Evolutionary conservation across 2,888 invertebrate species (phyloP).

Genomic region (Cordilura impudica): DNA sequence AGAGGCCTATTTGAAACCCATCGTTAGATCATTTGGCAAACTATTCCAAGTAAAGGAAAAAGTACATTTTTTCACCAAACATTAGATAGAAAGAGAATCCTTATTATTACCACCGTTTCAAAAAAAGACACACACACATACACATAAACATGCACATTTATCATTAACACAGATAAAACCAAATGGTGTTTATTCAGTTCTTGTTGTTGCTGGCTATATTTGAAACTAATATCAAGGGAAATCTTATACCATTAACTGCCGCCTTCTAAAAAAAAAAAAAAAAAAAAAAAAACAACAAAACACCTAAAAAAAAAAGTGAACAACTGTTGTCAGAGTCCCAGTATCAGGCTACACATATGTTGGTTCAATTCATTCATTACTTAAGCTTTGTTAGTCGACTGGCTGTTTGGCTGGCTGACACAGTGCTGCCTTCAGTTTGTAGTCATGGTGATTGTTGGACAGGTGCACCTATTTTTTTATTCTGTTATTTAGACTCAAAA

Average conservation of each 20-base stretch:
- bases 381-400: conserved; percentile 9
- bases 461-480: conserved; percentile 68
- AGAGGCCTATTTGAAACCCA: too few relatives aligned
- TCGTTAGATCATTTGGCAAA: too few relatives aligned
- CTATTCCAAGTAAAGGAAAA: too few relatives aligned
- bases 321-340: conserved; percentile 52
- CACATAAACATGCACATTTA: conserved; percentile 37
- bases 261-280: conserved; percentile 42
- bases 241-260: conserved; percentile 58
- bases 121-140: background rate
- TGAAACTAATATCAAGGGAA: conserved; percentile 60
- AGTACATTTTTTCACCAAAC: too few relatives aligned
- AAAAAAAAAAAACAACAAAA: conserved; percentile 18
- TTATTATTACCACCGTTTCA: background rate
- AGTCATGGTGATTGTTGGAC: conserved; percentile 74
- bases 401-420: conserved; percentile 28
- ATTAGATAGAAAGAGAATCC: background rate
- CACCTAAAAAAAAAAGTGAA: conserved; percentile 26
- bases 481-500: conserved; percentile 10
- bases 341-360: background rate
- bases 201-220: conserved; percentile 3
- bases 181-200: conserved; percentile 45
- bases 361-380: background rate
- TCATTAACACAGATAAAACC: conserved; percentile 53
- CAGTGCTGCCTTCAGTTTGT: conserved; percentile 59